Evolutionary conservation across 1,140 invertebrate genomes (phyloP).

Genomic region (Pantala flavescens): DNA sequence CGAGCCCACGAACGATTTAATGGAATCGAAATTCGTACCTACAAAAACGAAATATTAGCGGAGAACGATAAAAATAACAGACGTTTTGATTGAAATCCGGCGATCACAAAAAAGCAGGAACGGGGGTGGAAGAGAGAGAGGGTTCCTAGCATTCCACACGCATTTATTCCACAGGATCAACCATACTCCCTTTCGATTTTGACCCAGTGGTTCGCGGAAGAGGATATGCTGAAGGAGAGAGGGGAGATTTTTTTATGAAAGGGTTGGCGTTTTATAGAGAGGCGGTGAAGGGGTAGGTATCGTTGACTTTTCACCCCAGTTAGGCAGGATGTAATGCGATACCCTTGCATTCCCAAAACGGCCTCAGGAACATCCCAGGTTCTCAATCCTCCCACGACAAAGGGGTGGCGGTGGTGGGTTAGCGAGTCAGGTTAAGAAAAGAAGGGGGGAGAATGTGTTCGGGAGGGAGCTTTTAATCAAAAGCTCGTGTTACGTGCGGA

Average conservation of each 20-base stretch:
- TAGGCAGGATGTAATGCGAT: background rate
- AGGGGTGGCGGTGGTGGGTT: background rate
- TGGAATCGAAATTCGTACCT: too few relatives aligned
- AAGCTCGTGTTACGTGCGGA: conserved; percentile 3
- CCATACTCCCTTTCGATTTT: too few relatives aligned
- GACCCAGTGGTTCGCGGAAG: too few relatives aligned
- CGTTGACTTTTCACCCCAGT: conserved; percentile 3
- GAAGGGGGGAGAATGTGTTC: background rate
- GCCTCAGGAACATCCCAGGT: background rate
- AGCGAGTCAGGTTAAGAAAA: too few relatives aligned
- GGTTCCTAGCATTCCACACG: too few relatives aligned
- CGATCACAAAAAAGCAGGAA: too few relatives aligned
- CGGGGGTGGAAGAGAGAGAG: too few relatives aligned
- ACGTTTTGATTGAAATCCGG: too few relatives aligned
- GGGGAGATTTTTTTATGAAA: background rate
- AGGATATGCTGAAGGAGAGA: background rate
- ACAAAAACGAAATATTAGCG: too few relatives aligned
- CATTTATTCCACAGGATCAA: too few relatives aligned
- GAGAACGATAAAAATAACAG: too few relatives aligned
- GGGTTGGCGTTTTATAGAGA: background rate
- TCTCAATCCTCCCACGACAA: background rate
- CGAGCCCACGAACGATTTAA: too few relatives aligned
- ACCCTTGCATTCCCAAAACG: background rate
- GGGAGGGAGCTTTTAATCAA: background rate
- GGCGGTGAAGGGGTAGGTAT: background rate